Evolutionary conservation across 2,888 invertebrate species (phyloP), one percentile per base, ranked within the genome.

Genomic region (Brachypalpus laphriformis): DNA sequence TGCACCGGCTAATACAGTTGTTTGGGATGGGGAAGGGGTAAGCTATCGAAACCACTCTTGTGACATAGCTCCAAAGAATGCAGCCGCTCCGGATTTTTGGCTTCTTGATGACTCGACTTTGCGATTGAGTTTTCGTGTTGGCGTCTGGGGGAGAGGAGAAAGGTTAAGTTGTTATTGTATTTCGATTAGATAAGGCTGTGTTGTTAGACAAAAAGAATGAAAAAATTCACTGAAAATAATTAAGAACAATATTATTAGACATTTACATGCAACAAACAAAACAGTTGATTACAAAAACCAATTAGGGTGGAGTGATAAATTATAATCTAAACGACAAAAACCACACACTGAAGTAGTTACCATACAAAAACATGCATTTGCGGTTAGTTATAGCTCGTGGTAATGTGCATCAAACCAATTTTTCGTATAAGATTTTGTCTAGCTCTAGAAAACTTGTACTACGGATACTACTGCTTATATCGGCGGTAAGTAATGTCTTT

Each of bases 51-150:
- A 97, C 96, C 96, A 97, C 90, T 97, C 96, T 8, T 95, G 95
- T 6, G 96, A 95, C 94, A 96, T 95, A 2, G 95, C 95, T 68
- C 95, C 96, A 91, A 97, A 96, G 92, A 97, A 95, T 0, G 96
- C 95, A 0, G 96, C 95, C 0, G 96, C 96, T 11, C 96, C 95
- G 14, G 96, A 96, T 87, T 96, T 94, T 66, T 80, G 75, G 42
- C 28, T 76, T 47, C 78, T 57, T n/a, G 70, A 80, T 82, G 81
- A 49, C 68, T 89, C 89, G 63, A 66, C 87, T 76, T 87, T 88
- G 7, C 87, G 85, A 61, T 78, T 68, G 9, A 56, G n/a, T 47
- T 87, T 82, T 31, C 71, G 65, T 40, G 72, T 74, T 11, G 82
- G 70, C 25, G 72, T 82, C 86, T 86, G 37, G 5, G 8, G 18